Conservation (phyloP, 2,888 invertebrate species). For the Metacarcinus magister region DNA sequence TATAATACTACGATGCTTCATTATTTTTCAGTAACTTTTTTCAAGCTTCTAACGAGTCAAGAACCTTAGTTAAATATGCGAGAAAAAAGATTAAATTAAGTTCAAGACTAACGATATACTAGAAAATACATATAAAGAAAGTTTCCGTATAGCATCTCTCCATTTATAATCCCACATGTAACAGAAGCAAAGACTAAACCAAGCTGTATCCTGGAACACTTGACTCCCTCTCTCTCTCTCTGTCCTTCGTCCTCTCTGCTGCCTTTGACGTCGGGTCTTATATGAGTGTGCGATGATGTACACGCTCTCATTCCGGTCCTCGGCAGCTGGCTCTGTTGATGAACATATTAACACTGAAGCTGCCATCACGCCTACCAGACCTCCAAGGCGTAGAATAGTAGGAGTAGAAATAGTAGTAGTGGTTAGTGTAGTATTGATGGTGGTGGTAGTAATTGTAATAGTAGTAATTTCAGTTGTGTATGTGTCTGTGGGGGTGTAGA, state of each 20-base stretch:
- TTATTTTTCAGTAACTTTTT: too few species aligned
- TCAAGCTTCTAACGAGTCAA: too few species aligned
- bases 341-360: slow-evolving; percentile 74
- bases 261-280: slow-evolving; percentile 8
- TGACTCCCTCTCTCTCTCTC: slow-evolving; percentile 12
- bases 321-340: slow-evolving; percentile 71
- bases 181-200: not conserved
- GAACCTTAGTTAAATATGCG: too few species aligned
- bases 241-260: not conserved
- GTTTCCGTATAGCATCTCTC: not conserved
- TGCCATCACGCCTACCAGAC: slow-evolving; percentile 56
- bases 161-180: not conserved
- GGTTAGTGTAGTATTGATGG: not conserved
- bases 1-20: too few species aligned
- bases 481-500: not conserved
- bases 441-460: not conserved
- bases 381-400: not conserved
- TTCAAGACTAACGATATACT: not conserved
- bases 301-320: slow-evolving; percentile 65
- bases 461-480: not conserved
- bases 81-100: not conserved
- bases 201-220: not conserved
- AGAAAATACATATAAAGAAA: not conserved
- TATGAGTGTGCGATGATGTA: slow-evolving; percentile 74
- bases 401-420: not conserved